These are phyloP conservation scores for Craseonycteris thonglongyai DNA, from an alignment of 2,113 vertebrate genomes.

Conservation along the genomic window DNA sequence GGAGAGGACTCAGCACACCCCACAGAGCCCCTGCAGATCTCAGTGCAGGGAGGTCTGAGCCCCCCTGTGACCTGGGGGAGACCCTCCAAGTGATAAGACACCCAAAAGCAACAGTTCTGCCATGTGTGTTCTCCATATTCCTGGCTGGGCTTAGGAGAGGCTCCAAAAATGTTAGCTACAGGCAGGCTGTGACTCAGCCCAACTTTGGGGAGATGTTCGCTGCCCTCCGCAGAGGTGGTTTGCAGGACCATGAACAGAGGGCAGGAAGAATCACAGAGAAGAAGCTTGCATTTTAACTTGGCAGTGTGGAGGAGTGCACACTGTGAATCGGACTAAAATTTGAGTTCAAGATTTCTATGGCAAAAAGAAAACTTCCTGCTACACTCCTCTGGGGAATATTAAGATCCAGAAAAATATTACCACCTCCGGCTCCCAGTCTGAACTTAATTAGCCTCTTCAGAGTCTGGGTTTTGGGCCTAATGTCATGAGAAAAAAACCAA, in stretches of 20 bases:
- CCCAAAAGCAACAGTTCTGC: background rate
- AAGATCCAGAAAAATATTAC: background rate
- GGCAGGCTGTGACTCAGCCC: conserved; percentile 19
- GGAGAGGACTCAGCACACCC: background rate
- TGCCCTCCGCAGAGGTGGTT: background rate
- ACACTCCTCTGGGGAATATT: background rate
- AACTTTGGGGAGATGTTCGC: background rate
- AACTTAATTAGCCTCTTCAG: background rate
- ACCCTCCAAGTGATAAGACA: background rate
- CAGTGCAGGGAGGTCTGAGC: background rate
- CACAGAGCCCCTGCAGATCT: background rate
- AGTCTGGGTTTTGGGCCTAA: background rate
- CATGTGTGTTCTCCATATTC: background rate
- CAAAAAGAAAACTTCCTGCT: background rate
- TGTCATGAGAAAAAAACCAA: background rate
- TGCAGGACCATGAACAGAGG: background rate
- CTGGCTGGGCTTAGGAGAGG: background rate
- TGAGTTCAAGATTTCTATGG: background rate
- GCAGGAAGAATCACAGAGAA: background rate
- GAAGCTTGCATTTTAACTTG: background rate
- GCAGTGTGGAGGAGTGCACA: background rate
- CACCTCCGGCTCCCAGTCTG: background rate
- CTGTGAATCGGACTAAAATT: background rate
- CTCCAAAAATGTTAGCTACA: background rate
- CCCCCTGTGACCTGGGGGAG: background rate